Evolutionary conservation across 1,140 invertebrate genomes (phyloP).

Genomic region (Eumaeus atala): DNA sequence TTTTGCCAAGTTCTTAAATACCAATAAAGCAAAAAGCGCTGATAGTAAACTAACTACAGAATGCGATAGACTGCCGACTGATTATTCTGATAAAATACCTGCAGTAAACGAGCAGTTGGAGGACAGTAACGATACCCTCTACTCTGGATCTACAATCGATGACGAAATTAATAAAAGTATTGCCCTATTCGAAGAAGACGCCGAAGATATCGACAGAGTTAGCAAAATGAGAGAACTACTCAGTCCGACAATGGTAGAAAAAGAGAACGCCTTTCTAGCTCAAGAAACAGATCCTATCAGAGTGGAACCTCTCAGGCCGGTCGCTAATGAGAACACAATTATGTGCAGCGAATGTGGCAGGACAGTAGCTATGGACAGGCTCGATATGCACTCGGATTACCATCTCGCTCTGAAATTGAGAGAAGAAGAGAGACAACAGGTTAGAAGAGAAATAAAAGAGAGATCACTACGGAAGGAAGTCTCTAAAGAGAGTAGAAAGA

Average conservation of each 20-base stretch:
- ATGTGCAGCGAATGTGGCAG: slow-evolving; percentile 74
- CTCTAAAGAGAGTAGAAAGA: slow-evolving; percentile 25
- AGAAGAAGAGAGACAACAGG: slow-evolving; percentile 65
- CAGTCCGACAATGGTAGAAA: slow-evolving; percentile 14
- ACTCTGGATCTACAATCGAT: slow-evolving; percentile 63
- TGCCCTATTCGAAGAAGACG: slow-evolving; percentile 56
- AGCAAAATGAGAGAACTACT: slow-evolving; percentile 51
- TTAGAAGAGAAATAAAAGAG: slow-evolving; percentile 36
- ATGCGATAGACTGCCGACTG: no score
- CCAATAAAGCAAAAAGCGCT: slow-evolving; percentile 8
- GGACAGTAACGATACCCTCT: slow-evolving; percentile 51
- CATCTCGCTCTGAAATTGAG: slow-evolving; percentile 77
- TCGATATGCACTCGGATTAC: slow-evolving; percentile 76
- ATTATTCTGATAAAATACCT: no score
- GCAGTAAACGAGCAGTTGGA: slow-evolving; percentile 14
- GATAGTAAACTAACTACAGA: neutral
- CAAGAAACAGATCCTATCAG: neutral
- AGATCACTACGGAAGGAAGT: slow-evolving; percentile 29
- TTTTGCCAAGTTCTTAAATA: slow-evolving; percentile 65
- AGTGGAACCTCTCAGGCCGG: neutral
- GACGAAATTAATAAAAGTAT: slow-evolving; percentile 67
- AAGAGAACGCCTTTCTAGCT: neutral
- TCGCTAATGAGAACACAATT: slow-evolving; percentile 27
- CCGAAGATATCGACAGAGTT: slow-evolving; percentile 37
- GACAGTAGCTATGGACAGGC: slow-evolving; percentile 53